Evolutionary conservation across 1,140 invertebrate genomes (phyloP).

Genomic region (Agrilus planipennis): DNA sequence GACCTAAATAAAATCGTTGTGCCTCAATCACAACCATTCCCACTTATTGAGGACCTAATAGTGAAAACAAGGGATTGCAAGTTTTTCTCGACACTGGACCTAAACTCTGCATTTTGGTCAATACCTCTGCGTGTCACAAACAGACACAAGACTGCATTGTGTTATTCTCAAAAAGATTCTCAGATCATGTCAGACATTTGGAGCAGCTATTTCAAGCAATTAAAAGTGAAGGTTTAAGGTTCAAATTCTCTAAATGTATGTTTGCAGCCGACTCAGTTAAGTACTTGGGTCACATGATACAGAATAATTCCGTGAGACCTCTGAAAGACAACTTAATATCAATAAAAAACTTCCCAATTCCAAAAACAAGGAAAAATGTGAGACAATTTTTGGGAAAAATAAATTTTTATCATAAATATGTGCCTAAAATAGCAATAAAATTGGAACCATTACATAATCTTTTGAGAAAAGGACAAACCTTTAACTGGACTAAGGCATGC

Average conservation of each 20-base stretch:
- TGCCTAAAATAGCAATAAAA: background rate
- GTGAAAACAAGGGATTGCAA: conserved; percentile 23
- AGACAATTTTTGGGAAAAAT: conserved; percentile 18
- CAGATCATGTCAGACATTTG: too few relatives aligned
- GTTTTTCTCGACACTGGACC: too few relatives aligned
- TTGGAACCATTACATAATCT: too few relatives aligned
- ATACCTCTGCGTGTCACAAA: too few relatives aligned
- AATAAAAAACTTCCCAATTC: conserved; percentile 16
- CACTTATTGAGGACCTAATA: conserved; percentile 25
- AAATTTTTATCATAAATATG: conserved; percentile 1
- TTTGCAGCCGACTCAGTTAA: too few relatives aligned
- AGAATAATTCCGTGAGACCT: conserved; percentile 17
- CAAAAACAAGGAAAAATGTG: conserved; percentile 13
- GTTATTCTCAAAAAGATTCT: conserved; percentile 27
- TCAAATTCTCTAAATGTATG: too few relatives aligned
- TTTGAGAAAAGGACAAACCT: conserved; percentile 1
- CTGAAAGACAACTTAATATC: conserved; percentile 18
- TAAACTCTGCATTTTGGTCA: too few relatives aligned
- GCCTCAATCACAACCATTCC: too few relatives aligned
- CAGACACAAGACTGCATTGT: too few relatives aligned
- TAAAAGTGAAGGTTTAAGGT: too few relatives aligned
- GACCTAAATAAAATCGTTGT: conserved; percentile 2
- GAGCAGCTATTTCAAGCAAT: too few relatives aligned
- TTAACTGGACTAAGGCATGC: conserved; percentile 3
- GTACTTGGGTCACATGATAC: too few relatives aligned